Evolutionary conservation across 2,113 vertebrate genomes (phyloP).

Genomic region (Ictalurus furcatus): DNA sequence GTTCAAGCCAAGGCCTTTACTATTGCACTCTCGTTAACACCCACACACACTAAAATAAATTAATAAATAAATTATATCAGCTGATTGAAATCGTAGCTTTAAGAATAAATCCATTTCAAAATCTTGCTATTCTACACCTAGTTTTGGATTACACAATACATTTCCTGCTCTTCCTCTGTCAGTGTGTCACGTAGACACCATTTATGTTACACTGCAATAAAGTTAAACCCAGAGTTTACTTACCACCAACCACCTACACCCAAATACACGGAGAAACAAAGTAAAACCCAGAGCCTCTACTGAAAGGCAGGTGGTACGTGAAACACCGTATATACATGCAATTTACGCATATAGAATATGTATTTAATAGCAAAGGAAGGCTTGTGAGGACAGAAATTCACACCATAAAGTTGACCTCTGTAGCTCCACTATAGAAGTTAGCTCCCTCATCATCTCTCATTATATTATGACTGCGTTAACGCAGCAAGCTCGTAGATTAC

Average conservation of each 20-base stretch:
- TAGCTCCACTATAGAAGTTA: not conserved
- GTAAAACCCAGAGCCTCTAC: not conserved
- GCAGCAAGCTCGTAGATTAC: not conserved
- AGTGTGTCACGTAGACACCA: not conserved
- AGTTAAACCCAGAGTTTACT: not conserved
- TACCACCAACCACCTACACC: not conserved
- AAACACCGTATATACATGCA: not conserved
- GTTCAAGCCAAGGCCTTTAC: not conserved
- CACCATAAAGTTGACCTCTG: not conserved
- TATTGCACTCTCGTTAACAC: slow-evolving; percentile 19
- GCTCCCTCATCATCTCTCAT: not conserved
- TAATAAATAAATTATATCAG: not conserved
- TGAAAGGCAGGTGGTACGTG: not conserved
- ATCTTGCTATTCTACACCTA: not conserved
- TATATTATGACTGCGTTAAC: not conserved
- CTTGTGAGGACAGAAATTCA: not conserved
- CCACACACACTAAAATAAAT: slow-evolving; percentile 25
- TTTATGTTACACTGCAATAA: not conserved
- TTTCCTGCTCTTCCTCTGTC: not conserved
- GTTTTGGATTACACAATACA: not conserved
- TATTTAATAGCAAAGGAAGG: not conserved
- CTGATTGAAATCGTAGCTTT: not conserved
- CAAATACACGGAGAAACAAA: not conserved
- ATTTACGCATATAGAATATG: not conserved
- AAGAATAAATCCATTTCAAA: not conserved